Percentiles rank a stretch among this genome's conserved stretches.
Conservation (phyloP, 2,113 vertebrate genomes). For the Lynx canadensis region DNA sequence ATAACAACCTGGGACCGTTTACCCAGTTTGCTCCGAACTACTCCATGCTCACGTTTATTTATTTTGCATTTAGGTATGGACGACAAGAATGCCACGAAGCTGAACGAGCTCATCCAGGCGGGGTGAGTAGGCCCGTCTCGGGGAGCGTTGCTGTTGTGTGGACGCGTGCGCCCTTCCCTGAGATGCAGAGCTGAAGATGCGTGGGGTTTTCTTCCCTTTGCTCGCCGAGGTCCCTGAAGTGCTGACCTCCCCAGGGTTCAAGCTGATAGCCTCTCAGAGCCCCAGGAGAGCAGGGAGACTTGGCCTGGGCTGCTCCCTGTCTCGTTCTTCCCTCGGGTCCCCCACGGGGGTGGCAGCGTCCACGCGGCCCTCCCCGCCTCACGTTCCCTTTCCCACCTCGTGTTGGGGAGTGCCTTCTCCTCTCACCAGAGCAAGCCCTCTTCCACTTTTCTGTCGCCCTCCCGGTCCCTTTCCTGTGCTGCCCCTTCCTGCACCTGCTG, state of each 20-base stretch:
- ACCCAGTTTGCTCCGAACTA: background rate
- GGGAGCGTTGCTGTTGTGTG: too few species aligned
- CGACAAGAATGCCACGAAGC: slow-evolving; percentile 97
- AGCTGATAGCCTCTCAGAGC: background rate
- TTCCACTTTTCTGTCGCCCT: background rate
- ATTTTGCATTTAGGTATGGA: slow-evolving; percentile 92
- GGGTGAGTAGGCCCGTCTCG: slow-evolving; percentile 89
- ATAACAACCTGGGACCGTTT: background rate
- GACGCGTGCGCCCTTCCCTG: background rate
- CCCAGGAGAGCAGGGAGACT: background rate
- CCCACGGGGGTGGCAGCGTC: background rate
- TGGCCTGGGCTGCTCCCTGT: background rate
- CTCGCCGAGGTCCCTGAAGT: background rate
- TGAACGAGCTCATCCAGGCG: slow-evolving; percentile 98
- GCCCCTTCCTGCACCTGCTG: fast-evolving
- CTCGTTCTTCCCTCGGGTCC: background rate
- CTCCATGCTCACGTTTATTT: background rate
- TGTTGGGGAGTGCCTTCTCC: background rate
- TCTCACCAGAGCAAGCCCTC: background rate
- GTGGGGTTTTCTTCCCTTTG: background rate
- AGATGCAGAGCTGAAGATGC: background rate
- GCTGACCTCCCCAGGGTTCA: background rate
- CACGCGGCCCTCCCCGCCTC: background rate
- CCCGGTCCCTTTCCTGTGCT: fast-evolving
- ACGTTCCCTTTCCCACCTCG: background rate